These are phyloP conservation scores for Xestoiulus laeticollis DNA, from an alignment of 2,888 invertebrate species.

Conservation along the genomic window DNA sequence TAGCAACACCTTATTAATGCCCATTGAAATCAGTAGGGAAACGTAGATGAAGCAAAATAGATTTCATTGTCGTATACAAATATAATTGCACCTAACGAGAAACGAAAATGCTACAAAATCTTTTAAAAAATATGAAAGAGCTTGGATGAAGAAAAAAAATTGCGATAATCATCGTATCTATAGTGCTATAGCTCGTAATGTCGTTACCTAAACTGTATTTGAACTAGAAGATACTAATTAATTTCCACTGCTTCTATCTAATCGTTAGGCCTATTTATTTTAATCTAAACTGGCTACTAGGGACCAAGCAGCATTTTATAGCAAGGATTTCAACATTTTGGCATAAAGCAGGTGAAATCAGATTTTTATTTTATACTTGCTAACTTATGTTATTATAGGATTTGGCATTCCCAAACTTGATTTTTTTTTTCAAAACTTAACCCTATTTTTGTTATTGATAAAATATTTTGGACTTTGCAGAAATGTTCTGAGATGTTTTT, in stretches of 20 bases:
- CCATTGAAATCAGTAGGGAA: slow-evolving; percentile 46
- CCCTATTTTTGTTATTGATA: neutral
- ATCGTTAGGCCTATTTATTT: slow-evolving; percentile 20
- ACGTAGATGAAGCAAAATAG: slow-evolving; percentile 40
- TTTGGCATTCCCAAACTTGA: neutral
- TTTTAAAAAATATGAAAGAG: slow-evolving; percentile 16
- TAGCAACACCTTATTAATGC: slow-evolving; percentile 18
- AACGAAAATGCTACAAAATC: slow-evolving; percentile 36
- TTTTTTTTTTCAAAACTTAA: neutral
- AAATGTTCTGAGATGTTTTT: neutral
- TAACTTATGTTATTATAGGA: neutral
- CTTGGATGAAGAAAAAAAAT: neutral
- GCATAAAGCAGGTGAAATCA: neutral
- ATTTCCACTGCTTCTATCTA: neutral
- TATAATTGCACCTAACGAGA: slow-evolving; percentile 38
- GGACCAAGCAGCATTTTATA: slow-evolving; percentile 34
- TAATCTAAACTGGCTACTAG: neutral
- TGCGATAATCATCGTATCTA: slow-evolving; percentile 5
- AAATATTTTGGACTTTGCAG: neutral
- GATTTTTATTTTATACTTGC: neutral
- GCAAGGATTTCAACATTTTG: neutral
- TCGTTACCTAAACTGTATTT: slow-evolving; percentile 20
- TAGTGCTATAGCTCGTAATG: slow-evolving; percentile 25
- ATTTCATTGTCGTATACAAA: slow-evolving; percentile 49
- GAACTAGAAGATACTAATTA: slow-evolving; percentile 23